Conservation (phyloP, 2,888 invertebrate species). For the Acanthosepion pharaonis region DNA sequence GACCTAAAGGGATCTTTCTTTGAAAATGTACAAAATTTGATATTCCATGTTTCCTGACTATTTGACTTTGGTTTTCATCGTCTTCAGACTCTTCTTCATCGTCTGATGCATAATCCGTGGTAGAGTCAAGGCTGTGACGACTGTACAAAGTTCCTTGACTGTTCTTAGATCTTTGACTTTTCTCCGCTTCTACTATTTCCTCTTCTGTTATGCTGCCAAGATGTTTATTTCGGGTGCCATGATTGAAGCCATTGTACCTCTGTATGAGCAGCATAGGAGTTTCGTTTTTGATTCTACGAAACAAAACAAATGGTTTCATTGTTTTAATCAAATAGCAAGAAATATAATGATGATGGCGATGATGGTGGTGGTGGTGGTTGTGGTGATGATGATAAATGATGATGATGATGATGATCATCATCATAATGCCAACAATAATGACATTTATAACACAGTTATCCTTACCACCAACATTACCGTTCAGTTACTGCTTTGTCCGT, state of each 20-base stretch:
- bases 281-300: not conserved
- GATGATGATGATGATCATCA: too few species aligned
- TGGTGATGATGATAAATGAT: too few species aligned
- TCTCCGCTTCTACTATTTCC: not conserved
- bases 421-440: too few species aligned
- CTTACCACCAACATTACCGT: too few species aligned
- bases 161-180: not conserved
- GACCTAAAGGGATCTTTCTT: not conserved
- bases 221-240: not conserved
- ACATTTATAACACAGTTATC: too few species aligned
- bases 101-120: not conserved
- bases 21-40: not conserved
- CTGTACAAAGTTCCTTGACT: not conserved
- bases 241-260: not conserved
- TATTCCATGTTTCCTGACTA: not conserved
- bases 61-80: not conserved
- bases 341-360: too few species aligned
- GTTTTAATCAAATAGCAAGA: too few species aligned
- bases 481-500: too few species aligned
- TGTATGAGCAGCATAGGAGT: slow-evolving; percentile 37
- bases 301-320: not conserved
- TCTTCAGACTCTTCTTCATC: not conserved
- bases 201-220: not conserved
- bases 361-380: too few species aligned
- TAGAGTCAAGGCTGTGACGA: not conserved